Evolutionary conservation across 2,797 vertebrate genomes (phyloP).

Genomic region (Coilia nasus): DNA sequence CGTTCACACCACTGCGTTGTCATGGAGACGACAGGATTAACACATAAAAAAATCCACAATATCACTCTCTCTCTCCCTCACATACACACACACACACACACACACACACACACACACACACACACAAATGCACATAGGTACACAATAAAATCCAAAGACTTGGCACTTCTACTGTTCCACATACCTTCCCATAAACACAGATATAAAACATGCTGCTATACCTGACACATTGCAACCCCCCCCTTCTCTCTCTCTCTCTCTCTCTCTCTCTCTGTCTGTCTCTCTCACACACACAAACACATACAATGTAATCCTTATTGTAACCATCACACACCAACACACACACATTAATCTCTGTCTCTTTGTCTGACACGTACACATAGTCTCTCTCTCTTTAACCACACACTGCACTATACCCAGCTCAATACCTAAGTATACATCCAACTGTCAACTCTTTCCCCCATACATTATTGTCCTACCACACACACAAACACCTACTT

Average conservation of each 20-base stretch:
- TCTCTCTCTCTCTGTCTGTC: no score
- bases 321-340: not conserved
- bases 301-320: not conserved
- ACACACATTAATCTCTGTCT: not conserved
- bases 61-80: not conserved
- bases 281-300: not conserved
- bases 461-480: not conserved
- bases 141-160: constrained; percentile 19
- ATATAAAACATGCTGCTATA: no score
- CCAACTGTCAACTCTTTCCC: not conserved
- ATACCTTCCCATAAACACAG: not conserved
- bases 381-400: not conserved
- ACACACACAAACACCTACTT: not conserved
- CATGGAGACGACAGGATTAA: constrained; percentile 28
- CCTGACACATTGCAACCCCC: no score
- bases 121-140: not conserved
- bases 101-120: not conserved
- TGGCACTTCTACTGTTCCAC: not conserved
- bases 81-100: not conserved
- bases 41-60: constrained; percentile 8
- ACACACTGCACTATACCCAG: not conserved
- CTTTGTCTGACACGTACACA: not conserved
- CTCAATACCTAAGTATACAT: not conserved
- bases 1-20: constrained; percentile 70
- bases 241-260: not conserved